phyloP scores from a whole-genome alignment of 1,140 invertebrate species.

The Drosophila nasuta region DNA sequence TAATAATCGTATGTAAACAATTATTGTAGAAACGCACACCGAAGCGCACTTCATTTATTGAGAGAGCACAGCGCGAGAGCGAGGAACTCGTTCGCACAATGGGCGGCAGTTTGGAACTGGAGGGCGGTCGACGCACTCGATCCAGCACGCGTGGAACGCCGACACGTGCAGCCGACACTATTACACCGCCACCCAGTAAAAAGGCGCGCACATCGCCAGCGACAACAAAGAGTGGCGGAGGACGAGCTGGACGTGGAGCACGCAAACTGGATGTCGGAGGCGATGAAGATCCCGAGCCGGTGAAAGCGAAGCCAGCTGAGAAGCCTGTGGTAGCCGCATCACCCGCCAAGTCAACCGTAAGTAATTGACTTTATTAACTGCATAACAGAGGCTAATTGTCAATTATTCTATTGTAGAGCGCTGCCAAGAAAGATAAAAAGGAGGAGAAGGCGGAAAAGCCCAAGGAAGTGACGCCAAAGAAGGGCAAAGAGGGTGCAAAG shows the following conservation, averaged over 20 bases:
- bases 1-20: conserved; percentile 40
- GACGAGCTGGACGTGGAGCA: conserved; percentile 63
- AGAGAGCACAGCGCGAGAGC: conserved; percentile 77
- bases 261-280: conserved; percentile 70
- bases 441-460: conserved; percentile 54
- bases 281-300: conserved; percentile 51
- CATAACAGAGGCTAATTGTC: conserved; percentile 4
- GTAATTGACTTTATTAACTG: not conserved
- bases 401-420: conserved; percentile 23
- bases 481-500: conserved; percentile 17
- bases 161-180: conserved; percentile 55
- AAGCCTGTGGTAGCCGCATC: not conserved
- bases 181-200: conserved; percentile 80
- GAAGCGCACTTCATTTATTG: conserved; percentile 77
- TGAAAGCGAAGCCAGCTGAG: conserved; percentile 41
- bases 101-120: conserved; percentile 77
- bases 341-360: conserved; percentile 51
- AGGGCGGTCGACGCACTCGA: conserved; percentile 75
- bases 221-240: conserved; percentile 47
- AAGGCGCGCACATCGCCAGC: conserved; percentile 74
- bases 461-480: conserved; percentile 25
- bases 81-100: conserved; percentile 80
- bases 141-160: conserved; percentile 80
- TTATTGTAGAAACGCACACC: conserved; percentile 76
- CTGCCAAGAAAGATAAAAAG: conserved; percentile 61